phyloP scores from a whole-genome alignment of 2,888 invertebrate species.

The Lasioglossum leucozonium region DNA sequence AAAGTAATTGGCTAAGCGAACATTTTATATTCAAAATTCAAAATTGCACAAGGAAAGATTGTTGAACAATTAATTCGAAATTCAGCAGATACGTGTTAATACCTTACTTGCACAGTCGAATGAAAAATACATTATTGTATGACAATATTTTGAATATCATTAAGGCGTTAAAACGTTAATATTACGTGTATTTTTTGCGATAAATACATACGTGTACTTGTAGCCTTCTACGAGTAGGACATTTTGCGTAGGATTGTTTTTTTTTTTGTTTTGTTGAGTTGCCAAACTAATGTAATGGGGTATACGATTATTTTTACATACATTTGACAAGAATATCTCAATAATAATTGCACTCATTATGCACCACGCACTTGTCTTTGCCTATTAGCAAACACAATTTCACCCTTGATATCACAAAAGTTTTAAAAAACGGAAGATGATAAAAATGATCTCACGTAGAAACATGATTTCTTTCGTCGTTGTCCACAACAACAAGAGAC shows the following conservation, averaged over 20 bases:
- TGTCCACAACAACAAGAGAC: slow-evolving; percentile 38
- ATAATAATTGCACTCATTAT: slow-evolving; percentile 70
- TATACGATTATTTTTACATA: slow-evolving; percentile 69
- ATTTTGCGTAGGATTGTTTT: slow-evolving; percentile 41
- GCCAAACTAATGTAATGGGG: slow-evolving; percentile 55
- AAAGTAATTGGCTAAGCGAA: slow-evolving; percentile 39
- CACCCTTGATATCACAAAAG: slow-evolving; percentile 69
- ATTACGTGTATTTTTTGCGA: slow-evolving; percentile 57
- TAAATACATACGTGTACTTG: slow-evolving; percentile 61
- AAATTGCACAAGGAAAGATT: slow-evolving; percentile 33
- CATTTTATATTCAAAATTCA: slow-evolving; percentile 48
- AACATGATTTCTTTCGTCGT: slow-evolving; percentile 47
- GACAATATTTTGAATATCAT: slow-evolving; percentile 49
- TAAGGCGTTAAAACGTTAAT: slow-evolving; percentile 58
- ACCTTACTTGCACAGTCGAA: slow-evolving; percentile 49
- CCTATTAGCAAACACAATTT: slow-evolving; percentile 61
- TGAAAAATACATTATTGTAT: slow-evolving; percentile 56
- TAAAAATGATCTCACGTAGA: slow-evolving; percentile 42
- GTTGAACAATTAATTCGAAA: slow-evolving; percentile 46
- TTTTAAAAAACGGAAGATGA: slow-evolving; percentile 58
- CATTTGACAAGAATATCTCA: slow-evolving; percentile 66
- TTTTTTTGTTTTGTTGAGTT: slow-evolving; percentile 24
- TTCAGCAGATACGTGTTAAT: slow-evolving; percentile 32
- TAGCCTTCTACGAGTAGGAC: slow-evolving; percentile 52
- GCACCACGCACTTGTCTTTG: slow-evolving; percentile 60